These are phyloP conservation scores for Zaprionus vittiger DNA, from an alignment of 1,140 invertebrate species.

Conservation along the genomic window DNA sequence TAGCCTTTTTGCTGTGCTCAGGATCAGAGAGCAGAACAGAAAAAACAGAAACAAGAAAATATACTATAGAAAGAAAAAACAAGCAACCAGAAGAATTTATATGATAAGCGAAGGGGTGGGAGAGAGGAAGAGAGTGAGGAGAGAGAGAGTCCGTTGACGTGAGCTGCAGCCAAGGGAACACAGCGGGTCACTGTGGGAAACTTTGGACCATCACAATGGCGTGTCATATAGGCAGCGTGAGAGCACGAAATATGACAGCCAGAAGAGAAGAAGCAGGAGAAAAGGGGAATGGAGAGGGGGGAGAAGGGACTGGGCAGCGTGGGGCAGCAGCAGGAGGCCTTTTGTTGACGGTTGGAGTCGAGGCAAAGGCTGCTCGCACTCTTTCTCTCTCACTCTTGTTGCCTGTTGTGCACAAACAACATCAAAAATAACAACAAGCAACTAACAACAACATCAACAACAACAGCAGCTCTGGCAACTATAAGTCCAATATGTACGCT, in stretches of 20 bases:
- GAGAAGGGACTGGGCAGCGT: not conserved
- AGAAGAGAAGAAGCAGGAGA: not conserved
- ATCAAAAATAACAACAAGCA: constrained; percentile 81
- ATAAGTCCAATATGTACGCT: constrained; percentile 82
- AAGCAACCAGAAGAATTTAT: constrained; percentile 71
- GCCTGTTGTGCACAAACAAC: constrained; percentile 67
- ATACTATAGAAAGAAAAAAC: constrained; percentile 49
- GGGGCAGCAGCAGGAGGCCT: constrained; percentile 63
- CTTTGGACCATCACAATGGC: constrained; percentile 56
- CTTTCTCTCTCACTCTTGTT: not conserved
- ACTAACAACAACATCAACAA: constrained; percentile 49
- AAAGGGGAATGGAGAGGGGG: not conserved
- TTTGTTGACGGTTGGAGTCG: constrained; percentile 55
- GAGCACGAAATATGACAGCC: constrained; percentile 78
- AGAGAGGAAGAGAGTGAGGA: too few species aligned
- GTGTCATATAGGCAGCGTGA: constrained; percentile 56
- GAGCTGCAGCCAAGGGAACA: constrained; percentile 53
- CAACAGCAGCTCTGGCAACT: constrained; percentile 49
- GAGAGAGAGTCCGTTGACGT: constrained; percentile 47
- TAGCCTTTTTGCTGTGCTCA: constrained; percentile 73
- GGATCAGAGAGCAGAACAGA: constrained; percentile 56
- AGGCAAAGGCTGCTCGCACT: constrained; percentile 9
- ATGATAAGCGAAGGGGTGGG: constrained; percentile 59
- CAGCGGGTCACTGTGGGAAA: constrained; percentile 60
- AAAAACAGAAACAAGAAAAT: constrained; percentile 16